Base-by-base conservation (phyloP, 2,113 vertebrate species). In the Conger conger region DNA sequence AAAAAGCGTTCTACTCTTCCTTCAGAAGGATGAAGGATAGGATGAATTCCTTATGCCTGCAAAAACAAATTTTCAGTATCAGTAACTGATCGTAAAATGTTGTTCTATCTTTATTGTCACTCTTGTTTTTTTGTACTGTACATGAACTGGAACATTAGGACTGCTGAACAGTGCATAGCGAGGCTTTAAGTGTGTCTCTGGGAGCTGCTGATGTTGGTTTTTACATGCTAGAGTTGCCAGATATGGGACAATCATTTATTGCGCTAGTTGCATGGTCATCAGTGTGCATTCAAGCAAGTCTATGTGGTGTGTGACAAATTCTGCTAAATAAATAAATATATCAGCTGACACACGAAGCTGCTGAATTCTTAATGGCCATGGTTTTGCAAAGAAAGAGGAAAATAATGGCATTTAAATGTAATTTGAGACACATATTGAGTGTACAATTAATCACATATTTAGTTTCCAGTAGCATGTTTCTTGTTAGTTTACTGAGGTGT, bases 221-320 rank as follows among this genome's bases (percentile, higher is more conserved):
- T 73, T 73, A 73, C 68, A 73, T 73, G 68, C 68, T 73, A 73
- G 27, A 73, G n/a, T 73, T 73, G 68, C 68, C 68, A 73, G 68
- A n/a, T 73, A 33, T 33, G 68, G n/a, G 23, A 73, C 57, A 42
- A 7, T 27, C 57, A 17, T 76, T 54, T 82, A 50, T 38, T 81
- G 80, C 81, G 38, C 60, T 83, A 45, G 60, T 83, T 15, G 8
- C 36, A 76, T 76, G 60, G 60, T 83, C 82, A 76, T 83, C 57
- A 76, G 63, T n/a, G 53, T n/a, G 36, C 60, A 42, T 27, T 83
- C 4, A 76, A 76, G 60, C 38, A 42, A 40, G 82, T 16, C 9
- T 36, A 18, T 60, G 9, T 35, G 54, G 80, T 60, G 80, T 57
- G 57, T 57, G 2, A 35, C 60, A 73, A 36, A 76, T n/a, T 73